Conservation (phyloP, 1,140 invertebrate species). For the Formica selysi region DNA sequence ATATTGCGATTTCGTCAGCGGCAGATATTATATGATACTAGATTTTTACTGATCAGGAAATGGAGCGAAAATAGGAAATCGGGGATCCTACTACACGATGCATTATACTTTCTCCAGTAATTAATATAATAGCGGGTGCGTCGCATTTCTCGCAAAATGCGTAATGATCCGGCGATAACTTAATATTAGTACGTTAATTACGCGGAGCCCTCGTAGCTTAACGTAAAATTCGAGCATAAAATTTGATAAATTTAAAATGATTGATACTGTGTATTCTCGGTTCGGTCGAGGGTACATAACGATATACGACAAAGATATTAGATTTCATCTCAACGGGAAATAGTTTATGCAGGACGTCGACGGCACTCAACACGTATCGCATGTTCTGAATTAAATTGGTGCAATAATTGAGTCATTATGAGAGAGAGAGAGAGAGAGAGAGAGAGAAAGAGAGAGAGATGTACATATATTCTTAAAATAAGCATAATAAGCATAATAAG, state of each 20-base stretch:
- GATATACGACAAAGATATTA: conserved; percentile 21
- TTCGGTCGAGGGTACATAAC: neutral
- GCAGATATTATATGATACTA: neutral
- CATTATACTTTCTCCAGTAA: conserved; percentile 26
- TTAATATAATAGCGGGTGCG: conserved; percentile 39
- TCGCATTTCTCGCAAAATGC: conserved; percentile 26
- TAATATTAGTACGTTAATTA: conserved; percentile 36
- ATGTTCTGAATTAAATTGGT: neutral
- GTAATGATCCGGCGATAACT: conserved; percentile 35
- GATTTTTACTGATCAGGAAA: conserved; percentile 35
- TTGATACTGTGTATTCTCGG: conserved; percentile 3
- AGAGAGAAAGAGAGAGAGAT: no score
- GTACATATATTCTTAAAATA: neutral
- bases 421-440: no score
- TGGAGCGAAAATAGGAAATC: neutral
- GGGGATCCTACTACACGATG: neutral
- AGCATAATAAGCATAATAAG: conserved; percentile 28
- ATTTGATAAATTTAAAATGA: conserved; percentile 29
- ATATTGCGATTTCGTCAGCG: neutral
- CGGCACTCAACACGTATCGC: neutral
- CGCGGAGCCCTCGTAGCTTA: neutral
- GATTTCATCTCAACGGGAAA: conserved; percentile 7
- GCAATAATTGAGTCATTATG: conserved; percentile 5
- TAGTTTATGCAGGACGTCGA: conserved; percentile 8
- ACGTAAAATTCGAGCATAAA: conserved; percentile 26